phyloP scores from a whole-genome alignment of 2,797 vertebrate genomes.

The Pseudocheirus occidentalis region DNA sequence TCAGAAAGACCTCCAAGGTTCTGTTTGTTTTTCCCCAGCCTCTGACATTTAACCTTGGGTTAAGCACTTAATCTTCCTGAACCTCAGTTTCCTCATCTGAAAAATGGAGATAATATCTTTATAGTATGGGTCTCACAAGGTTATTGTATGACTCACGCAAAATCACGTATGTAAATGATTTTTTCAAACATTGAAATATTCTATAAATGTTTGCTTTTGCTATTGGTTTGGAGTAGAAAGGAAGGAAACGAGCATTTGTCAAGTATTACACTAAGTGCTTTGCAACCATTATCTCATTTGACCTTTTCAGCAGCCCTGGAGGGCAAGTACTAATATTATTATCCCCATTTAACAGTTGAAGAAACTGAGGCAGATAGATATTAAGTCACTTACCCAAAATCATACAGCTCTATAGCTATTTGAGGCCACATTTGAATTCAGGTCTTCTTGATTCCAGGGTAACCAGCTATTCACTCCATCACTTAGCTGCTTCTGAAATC shows the following conservation, averaged over 20 bases:
- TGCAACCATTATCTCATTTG: background rate
- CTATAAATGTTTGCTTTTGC: background rate
- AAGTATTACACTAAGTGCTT: background rate
- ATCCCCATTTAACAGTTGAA: background rate
- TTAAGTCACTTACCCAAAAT: background rate
- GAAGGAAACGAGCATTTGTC: background rate
- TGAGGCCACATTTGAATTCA: background rate
- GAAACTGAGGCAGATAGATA: background rate
- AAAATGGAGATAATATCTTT: background rate
- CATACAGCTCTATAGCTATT: background rate
- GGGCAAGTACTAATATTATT: background rate
- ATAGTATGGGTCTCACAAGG: background rate
- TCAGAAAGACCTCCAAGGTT: background rate
- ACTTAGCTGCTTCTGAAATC: background rate
- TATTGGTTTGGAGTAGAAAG: background rate
- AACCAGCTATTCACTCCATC: background rate
- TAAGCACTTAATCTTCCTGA: background rate
- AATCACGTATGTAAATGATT: background rate
- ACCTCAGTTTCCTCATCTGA: background rate
- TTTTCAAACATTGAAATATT: background rate
- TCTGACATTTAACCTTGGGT: background rate
- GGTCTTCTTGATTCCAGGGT: too few species aligned
- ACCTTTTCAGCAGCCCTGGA: background rate
- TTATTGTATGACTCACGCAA: background rate
- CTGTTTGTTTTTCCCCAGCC: background rate